phyloP scores from a whole-genome alignment of 2,797 vertebrate genomes.

The Enteromius argenteus region DNA sequence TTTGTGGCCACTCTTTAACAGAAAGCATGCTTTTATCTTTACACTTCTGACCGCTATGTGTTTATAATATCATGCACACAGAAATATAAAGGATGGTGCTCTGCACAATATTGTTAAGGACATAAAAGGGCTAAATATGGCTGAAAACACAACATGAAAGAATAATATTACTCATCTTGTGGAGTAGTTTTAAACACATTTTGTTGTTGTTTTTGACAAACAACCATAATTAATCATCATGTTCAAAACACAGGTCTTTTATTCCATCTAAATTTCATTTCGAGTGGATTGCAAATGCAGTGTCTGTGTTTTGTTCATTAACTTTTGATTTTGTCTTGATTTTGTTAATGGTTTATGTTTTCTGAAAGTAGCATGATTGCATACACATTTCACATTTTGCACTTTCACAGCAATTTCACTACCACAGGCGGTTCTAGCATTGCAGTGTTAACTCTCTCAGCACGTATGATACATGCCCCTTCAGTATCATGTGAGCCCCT shows the following conservation, averaged over 20 bases:
- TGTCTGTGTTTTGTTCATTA: not conserved
- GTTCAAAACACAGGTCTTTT: not conserved
- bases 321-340: not conserved
- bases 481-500: conserved; percentile 29
- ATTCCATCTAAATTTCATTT: not conserved
- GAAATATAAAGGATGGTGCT: conserved; percentile 16
- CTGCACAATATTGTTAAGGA: not conserved
- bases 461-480: conserved; percentile 13
- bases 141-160: not conserved
- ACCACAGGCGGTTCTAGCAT: not conserved
- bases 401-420: not conserved
- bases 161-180: not conserved
- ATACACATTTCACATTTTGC: not conserved
- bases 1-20: not conserved
- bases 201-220: not conserved
- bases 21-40: conserved; percentile 38
- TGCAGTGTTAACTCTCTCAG: conserved; percentile 8
- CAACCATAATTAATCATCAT: not conserved
- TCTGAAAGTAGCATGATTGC: not conserved
- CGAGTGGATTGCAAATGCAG: not conserved
- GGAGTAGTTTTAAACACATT: not conserved
- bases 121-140: conserved; percentile 25
- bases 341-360: not conserved
- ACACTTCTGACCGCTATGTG: conserved; percentile 20
- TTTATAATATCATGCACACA: conserved; percentile 15